phyloP scores from a whole-genome alignment of 92 coral and sea anemone species.

The Phenganax stokvisi region DNA sequence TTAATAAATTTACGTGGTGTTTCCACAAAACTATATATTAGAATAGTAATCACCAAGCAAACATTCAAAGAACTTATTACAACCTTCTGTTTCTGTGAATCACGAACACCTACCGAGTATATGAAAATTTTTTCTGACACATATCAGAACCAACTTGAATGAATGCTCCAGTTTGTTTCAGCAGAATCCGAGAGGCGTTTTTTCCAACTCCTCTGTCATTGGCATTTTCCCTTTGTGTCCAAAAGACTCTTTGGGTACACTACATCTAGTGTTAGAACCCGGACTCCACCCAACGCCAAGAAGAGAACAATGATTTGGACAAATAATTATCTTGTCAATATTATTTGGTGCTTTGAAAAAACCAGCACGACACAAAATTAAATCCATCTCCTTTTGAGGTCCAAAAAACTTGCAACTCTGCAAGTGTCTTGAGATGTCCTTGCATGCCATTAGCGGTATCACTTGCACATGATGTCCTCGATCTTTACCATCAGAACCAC shows the following conservation, averaged over 20 bases:
- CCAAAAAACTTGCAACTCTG: constrained; percentile 44
- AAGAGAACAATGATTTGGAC: constrained; percentile 54
- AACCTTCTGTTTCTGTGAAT: too few relatives aligned
- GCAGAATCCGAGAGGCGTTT: constrained; percentile 43
- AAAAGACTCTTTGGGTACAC: constrained; percentile 54
- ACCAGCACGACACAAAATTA: constrained; percentile 54
- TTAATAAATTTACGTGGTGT: too few relatives aligned
- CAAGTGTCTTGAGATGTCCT: constrained; percentile 43
- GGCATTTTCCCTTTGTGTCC: constrained; percentile 57
- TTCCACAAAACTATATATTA: too few relatives aligned
- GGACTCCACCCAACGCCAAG: constrained; percentile 44
- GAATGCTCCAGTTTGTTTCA: constrained; percentile 56
- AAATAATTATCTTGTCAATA: constrained; percentile 51
- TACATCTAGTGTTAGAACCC: constrained; percentile 59
- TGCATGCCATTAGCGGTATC: constrained; percentile 43
- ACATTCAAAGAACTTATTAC: background rate
- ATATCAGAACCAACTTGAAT: constrained; percentile 64
- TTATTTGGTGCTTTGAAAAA: constrained; percentile 38
- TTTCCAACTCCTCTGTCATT: constrained; percentile 54
- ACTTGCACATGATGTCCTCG: background rate
- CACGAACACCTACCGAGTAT: too few relatives aligned
- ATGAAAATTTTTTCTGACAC: background rate
- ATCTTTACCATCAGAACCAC: constrained; percentile 19
- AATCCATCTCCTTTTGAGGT: constrained; percentile 56
- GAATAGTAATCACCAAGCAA: too few relatives aligned